phyloP scores from a whole-genome alignment of 2,888 invertebrate species.

The Sabellastarte sp. region DNA sequence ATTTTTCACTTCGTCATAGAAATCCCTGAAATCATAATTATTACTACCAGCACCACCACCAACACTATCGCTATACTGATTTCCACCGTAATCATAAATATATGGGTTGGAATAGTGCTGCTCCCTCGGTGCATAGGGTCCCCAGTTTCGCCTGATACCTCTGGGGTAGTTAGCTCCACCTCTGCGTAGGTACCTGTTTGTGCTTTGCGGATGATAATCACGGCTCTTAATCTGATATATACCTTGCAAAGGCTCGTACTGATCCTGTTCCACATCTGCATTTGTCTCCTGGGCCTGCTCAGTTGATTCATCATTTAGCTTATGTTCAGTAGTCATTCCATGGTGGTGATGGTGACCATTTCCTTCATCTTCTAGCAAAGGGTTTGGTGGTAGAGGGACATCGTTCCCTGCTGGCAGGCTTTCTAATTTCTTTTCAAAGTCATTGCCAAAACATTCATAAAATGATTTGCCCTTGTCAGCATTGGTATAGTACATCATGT shows the following conservation, averaged over 20 bases:
- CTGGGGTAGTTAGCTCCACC: not conserved
- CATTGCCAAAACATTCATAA: conserved; percentile 37
- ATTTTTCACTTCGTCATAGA: conserved; percentile 22
- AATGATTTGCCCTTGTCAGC: conserved; percentile 26
- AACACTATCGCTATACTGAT: conserved; percentile 1
- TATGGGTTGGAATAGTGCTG: too few species aligned
- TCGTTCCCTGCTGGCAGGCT: conserved; percentile 58
- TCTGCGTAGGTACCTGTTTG: too few species aligned
- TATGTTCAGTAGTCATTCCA: too few species aligned
- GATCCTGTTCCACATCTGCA: too few species aligned
- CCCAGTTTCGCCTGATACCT: not conserved
- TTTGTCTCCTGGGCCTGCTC: too few species aligned
- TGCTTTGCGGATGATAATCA: too few species aligned
- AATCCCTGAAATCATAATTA: conserved; percentile 8
- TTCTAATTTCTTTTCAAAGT: conserved; percentile 35
- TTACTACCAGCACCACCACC: conserved; percentile 2
- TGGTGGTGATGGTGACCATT: conserved; percentile 35
- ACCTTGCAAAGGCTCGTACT: too few species aligned
- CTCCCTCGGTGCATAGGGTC: too few species aligned
- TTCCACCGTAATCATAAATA: not conserved
- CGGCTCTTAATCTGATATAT: too few species aligned
- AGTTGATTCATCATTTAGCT: too few species aligned
- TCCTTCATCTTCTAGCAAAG: conserved; percentile 47
- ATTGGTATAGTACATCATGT: conserved; percentile 59
- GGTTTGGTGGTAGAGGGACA: conserved; percentile 62